A percentile compares a stretch with the other conserved stretches of the same genome.
Evolutionary conservation across 2,113 vertebrate species (phyloP).

Genomic region (Cyanoderma ruficeps): DNA sequence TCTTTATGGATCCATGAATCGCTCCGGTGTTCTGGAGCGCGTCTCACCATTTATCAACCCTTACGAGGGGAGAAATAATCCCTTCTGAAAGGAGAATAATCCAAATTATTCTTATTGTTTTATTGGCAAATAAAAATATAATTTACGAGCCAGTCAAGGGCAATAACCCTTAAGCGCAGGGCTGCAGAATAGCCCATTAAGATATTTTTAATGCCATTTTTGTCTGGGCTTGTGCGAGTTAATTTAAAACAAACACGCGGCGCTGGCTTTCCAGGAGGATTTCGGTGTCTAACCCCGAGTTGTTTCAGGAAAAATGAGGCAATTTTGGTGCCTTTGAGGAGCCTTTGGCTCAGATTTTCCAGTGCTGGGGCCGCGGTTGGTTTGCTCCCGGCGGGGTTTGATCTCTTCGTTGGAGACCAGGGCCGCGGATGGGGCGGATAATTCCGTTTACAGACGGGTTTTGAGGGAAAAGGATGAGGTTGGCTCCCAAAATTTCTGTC

Average conservation of each 20-base stretch:
- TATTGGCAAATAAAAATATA: conserved; percentile 62
- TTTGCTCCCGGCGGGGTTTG: accelerated
- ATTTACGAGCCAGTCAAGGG: conserved; percentile 58
- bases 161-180: conserved; percentile 34
- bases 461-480: neutral
- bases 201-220: conserved; percentile 28
- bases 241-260: neutral
- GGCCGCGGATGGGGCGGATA: neutral
- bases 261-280: neutral
- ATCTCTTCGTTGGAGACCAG: accelerated
- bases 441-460: neutral
- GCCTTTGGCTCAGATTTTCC: conserved; percentile 4
- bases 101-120: conserved; percentile 61
- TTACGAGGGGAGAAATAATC: neutral
- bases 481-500: neutral
- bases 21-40: neutral
- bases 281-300: neutral
- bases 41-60: neutral
- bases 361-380: neutral
- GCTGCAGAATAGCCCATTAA: conserved; percentile 19
- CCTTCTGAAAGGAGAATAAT: conserved; percentile 41
- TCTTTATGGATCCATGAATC: neutral
- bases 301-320: neutral
- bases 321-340: neutral
- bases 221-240: neutral